phyloP scores from a whole-genome alignment of 1,140 invertebrate genomes.

The Heliconius eleuchia region DNA sequence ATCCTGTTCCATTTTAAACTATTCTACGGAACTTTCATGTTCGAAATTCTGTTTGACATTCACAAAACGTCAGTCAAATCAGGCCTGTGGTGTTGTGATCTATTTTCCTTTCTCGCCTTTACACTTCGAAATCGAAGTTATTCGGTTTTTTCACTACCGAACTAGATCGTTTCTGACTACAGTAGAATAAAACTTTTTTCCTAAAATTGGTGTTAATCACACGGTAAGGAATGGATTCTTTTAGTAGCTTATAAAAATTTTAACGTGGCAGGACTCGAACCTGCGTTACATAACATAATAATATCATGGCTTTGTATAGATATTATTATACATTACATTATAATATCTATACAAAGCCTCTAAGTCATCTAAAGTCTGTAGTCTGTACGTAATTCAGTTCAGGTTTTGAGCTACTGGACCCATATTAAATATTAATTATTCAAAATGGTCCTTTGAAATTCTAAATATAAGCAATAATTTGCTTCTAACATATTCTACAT shows the following conservation, averaged over 20 bases:
- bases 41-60: background rate
- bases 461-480: conserved; percentile 16
- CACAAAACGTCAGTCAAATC: conserved; percentile 8
- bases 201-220: too few species aligned
- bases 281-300: too few species aligned
- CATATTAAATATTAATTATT: conserved; percentile 28
- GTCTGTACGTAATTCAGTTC: background rate
- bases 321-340: too few species aligned
- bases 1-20: background rate
- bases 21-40: background rate
- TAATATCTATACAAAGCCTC: background rate
- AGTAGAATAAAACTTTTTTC: too few species aligned
- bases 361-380: background rate
- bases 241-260: too few species aligned
- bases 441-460: conserved; percentile 23
- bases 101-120: background rate
- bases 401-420: background rate
- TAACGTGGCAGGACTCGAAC: too few species aligned
- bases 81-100: background rate
- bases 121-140: background rate
- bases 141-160: background rate
- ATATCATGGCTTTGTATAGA: too few species aligned
- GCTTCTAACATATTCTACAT: background rate
- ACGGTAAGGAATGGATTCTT: too few species aligned
- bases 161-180: background rate